Evolutionary conservation across 2,888 invertebrate species (phyloP).

Genomic region (Mythimna loreyi): DNA sequence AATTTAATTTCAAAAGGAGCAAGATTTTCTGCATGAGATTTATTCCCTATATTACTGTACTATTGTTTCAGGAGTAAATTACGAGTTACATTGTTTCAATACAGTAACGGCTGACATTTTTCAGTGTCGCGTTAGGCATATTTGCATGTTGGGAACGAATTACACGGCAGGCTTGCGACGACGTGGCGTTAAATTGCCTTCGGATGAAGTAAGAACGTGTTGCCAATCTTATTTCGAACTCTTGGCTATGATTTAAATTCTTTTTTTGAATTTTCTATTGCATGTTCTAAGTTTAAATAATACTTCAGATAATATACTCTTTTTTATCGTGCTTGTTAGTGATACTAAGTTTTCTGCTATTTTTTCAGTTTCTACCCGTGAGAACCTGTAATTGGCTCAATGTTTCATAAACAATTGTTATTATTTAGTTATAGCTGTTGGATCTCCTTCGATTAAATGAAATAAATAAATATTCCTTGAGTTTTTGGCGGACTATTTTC

Average conservation of each 20-base stretch:
- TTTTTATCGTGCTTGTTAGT: too few relatives aligned
- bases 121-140: conserved; percentile 76
- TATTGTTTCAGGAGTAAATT: conserved; percentile 54
- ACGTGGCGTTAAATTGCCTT: conserved; percentile 88
- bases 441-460: too few relatives aligned
- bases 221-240: conserved; percentile 44
- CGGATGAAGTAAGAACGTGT: conserved; percentile 68
- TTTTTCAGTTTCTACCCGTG: too few relatives aligned
- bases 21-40: neutral
- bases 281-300: neutral
- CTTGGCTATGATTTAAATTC: conserved; percentile 8
- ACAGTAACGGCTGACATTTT: conserved; percentile 76
- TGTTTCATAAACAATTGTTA: too few relatives aligned
- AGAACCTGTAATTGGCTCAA: too few relatives aligned
- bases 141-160: conserved; percentile 76
- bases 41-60: neutral
- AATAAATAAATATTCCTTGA: neutral
- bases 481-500: too few relatives aligned
- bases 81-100: conserved; percentile 72
- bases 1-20: too few relatives aligned
- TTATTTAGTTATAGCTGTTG: too few relatives aligned
- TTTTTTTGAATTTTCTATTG: neutral
- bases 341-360: too few relatives aligned
- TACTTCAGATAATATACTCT: too few relatives aligned
- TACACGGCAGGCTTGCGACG: conserved; percentile 77